Evolutionary conservation across 2,113 vertebrate species (phyloP).

Genomic region (Syrrhaptes paradoxus): DNA sequence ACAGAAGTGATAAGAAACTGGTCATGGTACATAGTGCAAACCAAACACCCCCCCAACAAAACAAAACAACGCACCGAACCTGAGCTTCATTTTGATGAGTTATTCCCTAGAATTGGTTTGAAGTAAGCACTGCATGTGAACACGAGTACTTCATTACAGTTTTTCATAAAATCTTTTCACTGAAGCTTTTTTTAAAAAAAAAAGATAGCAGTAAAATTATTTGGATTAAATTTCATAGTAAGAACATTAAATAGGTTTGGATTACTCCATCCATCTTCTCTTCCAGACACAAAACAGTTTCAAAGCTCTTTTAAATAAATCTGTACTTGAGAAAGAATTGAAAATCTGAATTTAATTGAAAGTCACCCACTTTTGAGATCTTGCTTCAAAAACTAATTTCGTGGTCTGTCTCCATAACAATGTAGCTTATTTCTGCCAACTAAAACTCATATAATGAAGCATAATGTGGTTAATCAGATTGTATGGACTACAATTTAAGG

Average conservation of each 20-base stretch:
- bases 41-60: background rate
- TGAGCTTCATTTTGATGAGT: background rate
- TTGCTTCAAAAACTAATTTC: slow-evolving; percentile 39
- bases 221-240: background rate
- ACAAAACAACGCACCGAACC: background rate
- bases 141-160: background rate
- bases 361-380: slow-evolving; percentile 12
- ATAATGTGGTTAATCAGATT: slow-evolving; percentile 25
- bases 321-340: background rate
- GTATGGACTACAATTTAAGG: background rate
- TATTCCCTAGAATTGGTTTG: background rate
- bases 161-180: background rate
- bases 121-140: background rate
- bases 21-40: background rate
- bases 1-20: background rate
- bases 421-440: background rate
- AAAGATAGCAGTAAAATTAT: background rate
- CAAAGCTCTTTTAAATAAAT: background rate
- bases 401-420: slow-evolving; percentile 34
- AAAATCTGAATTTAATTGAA: slow-evolving; percentile 12
- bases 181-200: background rate
- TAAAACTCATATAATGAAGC: background rate
- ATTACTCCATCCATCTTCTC: background rate
- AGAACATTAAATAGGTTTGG: background rate
- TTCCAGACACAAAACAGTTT: background rate